Percentiles rank a stretch among this genome's conserved stretches.
These are phyloP conservation scores for Galbula dea DNA, from an alignment of 2,113 vertebrate genomes.

Conservation along the genomic window DNA sequence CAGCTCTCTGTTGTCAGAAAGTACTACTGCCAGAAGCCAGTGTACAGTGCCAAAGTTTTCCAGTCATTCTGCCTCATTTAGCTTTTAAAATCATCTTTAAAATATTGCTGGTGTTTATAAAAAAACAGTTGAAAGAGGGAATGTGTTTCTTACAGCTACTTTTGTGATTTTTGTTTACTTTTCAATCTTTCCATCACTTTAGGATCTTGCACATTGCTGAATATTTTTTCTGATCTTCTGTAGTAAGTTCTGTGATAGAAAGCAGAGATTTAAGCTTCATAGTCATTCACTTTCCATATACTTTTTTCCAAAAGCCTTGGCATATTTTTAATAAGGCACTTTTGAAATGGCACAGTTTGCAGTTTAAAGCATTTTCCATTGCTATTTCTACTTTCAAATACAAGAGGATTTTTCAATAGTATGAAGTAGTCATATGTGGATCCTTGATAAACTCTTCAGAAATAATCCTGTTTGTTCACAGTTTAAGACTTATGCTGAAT, in stretches of 20 bases:
- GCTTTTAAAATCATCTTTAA: not conserved
- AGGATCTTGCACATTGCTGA: not conserved
- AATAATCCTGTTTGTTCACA: not conserved
- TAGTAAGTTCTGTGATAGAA: not conserved
- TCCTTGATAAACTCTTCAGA: not conserved
- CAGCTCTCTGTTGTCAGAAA: not conserved
- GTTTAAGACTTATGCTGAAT: not conserved
- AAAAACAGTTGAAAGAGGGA: not conserved
- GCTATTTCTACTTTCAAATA: not conserved
- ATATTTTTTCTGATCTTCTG: not conserved
- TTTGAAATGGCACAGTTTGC: not conserved
- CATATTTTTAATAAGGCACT: not conserved
- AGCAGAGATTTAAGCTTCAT: not conserved
- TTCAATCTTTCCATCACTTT: not conserved
- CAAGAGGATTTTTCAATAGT: not conserved
- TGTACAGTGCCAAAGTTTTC: not conserved
- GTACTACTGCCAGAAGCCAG: not conserved
- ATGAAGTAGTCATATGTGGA: not conserved
- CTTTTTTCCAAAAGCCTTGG: not conserved
- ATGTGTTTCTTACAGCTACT: not conserved
- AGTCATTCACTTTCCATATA: not conserved
- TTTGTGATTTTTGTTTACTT: not conserved
- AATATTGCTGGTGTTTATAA: not conserved
- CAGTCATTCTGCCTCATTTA: not conserved
- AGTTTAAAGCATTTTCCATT: not conserved